Evolutionary conservation across 2,888 invertebrate genomes (phyloP), one percentile per base, ranked within the genome.

Genomic region (Strigamia maritima): DNA sequence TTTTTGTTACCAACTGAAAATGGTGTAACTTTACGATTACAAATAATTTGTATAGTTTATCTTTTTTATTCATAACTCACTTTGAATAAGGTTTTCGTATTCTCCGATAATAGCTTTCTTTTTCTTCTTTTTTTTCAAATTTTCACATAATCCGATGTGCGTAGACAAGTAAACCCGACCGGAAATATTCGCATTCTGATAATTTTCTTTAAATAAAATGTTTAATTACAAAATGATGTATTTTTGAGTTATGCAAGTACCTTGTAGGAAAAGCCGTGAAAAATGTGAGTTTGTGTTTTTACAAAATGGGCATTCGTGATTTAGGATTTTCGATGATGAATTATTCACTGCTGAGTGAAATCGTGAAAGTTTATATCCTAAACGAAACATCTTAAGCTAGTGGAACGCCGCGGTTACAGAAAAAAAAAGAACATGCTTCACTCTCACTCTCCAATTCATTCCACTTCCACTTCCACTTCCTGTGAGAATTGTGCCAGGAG

Each of bases 1-100:
- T 70, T 4, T 70, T 70, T 70, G 12, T 70, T 28, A 26, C 70
- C 12, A 26, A 70, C 70, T 70, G 70, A 70, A 70, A 70, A n/a
- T 26, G 14, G 0, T 28, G 1, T n/a, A n/a, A n/a, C 19, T 60
- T 24, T 54, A 14, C 1, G 7, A 70, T 70, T 26, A 2, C 14
- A 28, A 26, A 70, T 24, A 19, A 12, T 22, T 65, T 65, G 7
- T 24, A 70, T 28, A 28, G 14, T n/a, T 49, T 19, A 16, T 70
- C 16, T 26, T 70, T 2, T 70, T n/a, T 4, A 12, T 70, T 70
- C 2, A n/a, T 1, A 7, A 26, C 28, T 70, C 26, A 70, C 70
- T 70, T 70, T 70, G 70, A 70, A 70, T 70, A 26, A 70, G 28
- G 4, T 70, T 28, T 1, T 28, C 28, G n/a, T 70, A 70, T 70